phyloP scores from a whole-genome alignment of 1,140 invertebrate species.

The Acarapis woodi region DNA sequence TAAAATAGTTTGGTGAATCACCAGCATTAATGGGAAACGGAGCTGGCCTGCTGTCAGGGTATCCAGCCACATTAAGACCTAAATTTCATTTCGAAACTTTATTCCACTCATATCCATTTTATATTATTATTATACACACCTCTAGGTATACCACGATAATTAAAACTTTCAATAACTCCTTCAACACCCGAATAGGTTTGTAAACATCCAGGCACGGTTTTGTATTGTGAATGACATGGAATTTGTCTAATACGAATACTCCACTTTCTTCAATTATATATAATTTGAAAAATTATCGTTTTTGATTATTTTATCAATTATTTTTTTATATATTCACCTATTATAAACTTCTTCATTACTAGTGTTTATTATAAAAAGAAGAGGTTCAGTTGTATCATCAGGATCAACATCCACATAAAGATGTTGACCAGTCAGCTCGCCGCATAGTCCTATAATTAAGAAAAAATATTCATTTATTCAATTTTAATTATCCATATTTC shows the following conservation, averaged over 20 bases:
- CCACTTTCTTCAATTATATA: too few relatives aligned
- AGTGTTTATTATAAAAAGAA: slow-evolving; percentile 9
- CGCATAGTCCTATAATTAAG: slow-evolving; percentile 10
- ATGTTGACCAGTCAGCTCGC: slow-evolving; percentile 10
- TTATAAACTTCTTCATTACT: slow-evolving; percentile 11
- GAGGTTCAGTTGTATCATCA: slow-evolving; percentile 6
- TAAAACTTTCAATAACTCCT: slow-evolving; percentile 40
- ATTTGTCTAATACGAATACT: slow-evolving; percentile 10
- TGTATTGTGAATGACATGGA: slow-evolving; percentile 10
- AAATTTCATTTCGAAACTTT: too few relatives aligned
- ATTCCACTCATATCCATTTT: too few relatives aligned
- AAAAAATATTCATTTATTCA: too few relatives aligned
- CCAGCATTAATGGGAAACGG: not conserved
- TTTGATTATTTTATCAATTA: too few relatives aligned
- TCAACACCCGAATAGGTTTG: slow-evolving; percentile 34
- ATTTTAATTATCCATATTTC: too few relatives aligned
- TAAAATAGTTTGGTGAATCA: slow-evolving; percentile 16
- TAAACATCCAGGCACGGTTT: slow-evolving; percentile 40
- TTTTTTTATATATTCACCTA: too few relatives aligned
- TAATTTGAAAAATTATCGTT: too few relatives aligned
- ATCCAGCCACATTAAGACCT: too few relatives aligned
- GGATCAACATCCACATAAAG: slow-evolving; percentile 11
- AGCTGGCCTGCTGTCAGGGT: slow-evolving; percentile 4
- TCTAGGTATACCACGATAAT: slow-evolving; percentile 10
- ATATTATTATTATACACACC: too few relatives aligned